Conservation (phyloP, 1,140 invertebrate species). For the Megalopta genalis region DNA sequence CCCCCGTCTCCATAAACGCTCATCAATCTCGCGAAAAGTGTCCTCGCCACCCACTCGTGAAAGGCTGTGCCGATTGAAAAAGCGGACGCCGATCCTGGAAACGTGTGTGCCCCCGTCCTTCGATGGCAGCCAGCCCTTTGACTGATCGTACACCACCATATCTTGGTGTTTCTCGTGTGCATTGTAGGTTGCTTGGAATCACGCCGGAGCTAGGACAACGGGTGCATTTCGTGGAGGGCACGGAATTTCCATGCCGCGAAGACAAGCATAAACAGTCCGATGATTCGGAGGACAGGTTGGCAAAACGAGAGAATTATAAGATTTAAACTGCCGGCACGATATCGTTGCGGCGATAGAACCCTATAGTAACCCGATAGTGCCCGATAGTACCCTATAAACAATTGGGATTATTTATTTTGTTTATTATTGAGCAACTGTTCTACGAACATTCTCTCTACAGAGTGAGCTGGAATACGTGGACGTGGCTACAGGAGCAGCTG, state of each 20-base stretch:
- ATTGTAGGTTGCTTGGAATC: conserved; percentile 79
- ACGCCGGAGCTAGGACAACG: conserved; percentile 76
- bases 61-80: not conserved
- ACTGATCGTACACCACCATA: conserved; percentile 45
- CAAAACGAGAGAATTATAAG: not conserved
- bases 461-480: too few species aligned
- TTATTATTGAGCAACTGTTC: too few species aligned
- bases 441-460: too few species aligned
- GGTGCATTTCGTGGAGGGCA: conserved; percentile 78
- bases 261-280: conserved; percentile 71
- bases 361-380: too few species aligned
- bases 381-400: too few species aligned
- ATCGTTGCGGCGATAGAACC: too few species aligned
- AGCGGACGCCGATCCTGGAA: not conserved
- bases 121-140: conserved; percentile 22
- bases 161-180: conserved; percentile 73
- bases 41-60: too few species aligned
- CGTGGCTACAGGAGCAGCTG: too few species aligned
- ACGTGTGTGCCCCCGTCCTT: conserved; percentile 25
- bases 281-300: conserved; percentile 73
- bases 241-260: conserved; percentile 79
- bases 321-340: too few species aligned
- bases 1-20: not conserved
- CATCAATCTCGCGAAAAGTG: not conserved
- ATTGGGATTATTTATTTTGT: too few species aligned